Base-by-base conservation (phyloP, 2,888 invertebrate species). In the Scotopteryx bipunctaria region DNA sequence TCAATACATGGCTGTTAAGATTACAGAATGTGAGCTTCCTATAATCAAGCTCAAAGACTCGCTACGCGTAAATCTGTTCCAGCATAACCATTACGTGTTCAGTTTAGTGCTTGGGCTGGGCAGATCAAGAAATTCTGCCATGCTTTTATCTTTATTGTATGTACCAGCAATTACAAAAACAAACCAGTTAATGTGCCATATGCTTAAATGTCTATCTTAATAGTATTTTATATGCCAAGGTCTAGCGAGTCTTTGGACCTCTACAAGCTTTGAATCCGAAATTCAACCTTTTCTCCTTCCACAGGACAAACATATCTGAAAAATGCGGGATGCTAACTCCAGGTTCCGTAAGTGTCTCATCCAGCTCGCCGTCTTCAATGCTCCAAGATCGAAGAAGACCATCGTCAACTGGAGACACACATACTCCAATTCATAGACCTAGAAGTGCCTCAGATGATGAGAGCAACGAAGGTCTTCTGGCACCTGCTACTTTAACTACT, bases 281-380 rank as follows among this genome's bases (percentile, higher is more conserved):
- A 29, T 21, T n/a, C 21, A 42, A 31, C 19, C 6, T 5, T 4
- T 13, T 42, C 11, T 54, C 16, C 47, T 32, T 57, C 31, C 71
- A 44, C 82, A 90, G 90, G 69, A 83, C 82, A 6, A 88, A 85
- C 48, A 68, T 84, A 60, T 82, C 86, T 2, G 90, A 89, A 45
- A 81, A 85, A 1, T 84, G 88, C 19, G 87, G 88, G 1, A 80
- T 88, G 79, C 78, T 88, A 6, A 89, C 90, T 0, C 88, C 90
- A 1, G 89, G 90, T 0, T 90, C 90, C 0, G 54, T 89, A 5
- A 90, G 89, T 54, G 78, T 90, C 0, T 89, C 90, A 1, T 90
- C 90, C 0, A 86, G 87, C 48, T 90, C 90, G 3, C 90, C 90
- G 0, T 89, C 90, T 9, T 90, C 90, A 0, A 86, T 90, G 86